These are phyloP conservation scores for Callimorpha dominula DNA, from an alignment of 2,888 invertebrate species.

Conservation along the genomic window DNA sequence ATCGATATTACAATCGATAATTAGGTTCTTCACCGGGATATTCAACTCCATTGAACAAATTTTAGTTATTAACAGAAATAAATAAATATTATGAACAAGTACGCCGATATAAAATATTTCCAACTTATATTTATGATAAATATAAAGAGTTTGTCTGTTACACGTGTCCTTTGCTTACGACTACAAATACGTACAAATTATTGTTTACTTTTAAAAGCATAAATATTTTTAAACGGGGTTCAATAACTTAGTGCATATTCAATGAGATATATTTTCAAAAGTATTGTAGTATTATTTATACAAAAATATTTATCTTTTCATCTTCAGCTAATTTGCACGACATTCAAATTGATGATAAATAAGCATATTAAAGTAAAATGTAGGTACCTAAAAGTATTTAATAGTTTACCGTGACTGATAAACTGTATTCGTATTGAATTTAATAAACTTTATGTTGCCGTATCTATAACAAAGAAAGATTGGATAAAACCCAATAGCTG, in stretches of 20 bases:
- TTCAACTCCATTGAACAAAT: neutral
- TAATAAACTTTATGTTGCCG: neutral
- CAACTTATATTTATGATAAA: neutral
- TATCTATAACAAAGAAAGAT: neutral
- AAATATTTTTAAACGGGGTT: no score
- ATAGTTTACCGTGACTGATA: neutral
- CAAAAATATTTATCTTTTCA: no score
- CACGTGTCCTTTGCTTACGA: neutral
- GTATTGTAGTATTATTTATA: no score
- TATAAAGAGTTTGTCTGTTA: neutral
- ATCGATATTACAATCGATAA: constrained; percentile 75
- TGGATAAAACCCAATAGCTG: constrained; percentile 9
- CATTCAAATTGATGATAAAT: neutral
- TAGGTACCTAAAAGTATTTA: neutral
- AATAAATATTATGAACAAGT: neutral
- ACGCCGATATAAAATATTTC: neutral
- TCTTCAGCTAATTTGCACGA: no score
- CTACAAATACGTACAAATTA: neutral
- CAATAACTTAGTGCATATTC: no score
- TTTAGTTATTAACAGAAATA: neutral
- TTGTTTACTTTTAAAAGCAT: neutral
- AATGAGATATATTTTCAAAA: no score
- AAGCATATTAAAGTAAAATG: neutral
- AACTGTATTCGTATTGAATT: neutral
- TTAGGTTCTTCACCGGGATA: neutral